Evolutionary conservation across 2,888 invertebrate species (phyloP), one percentile per base, ranked within the genome.

Genomic region (Mactromeris polynyma): DNA sequence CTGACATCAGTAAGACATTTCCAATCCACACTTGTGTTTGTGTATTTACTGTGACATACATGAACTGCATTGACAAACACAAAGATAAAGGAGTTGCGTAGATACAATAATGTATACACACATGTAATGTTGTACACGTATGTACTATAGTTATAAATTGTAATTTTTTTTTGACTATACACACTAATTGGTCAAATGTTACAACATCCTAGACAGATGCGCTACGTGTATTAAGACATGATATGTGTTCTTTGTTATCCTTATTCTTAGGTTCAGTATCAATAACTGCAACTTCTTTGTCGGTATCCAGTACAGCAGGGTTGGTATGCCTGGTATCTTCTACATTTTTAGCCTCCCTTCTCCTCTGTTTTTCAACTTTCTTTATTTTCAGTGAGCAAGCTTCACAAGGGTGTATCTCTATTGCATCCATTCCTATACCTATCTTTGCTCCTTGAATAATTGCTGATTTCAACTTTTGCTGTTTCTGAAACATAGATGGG

Each of bases 321-420:
- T 33, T 17, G 17, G 73, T 73, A 26, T 73, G 33, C 36, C 36
- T 0, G 9, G 2, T 33, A 17, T 26, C 26, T 31, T 36, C 36
- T 36, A 19, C 36, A 14, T 0, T 14, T 11, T 33, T 6, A 4
- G 64, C 40, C 14, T 26, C 1, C 26, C 33, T 46, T 51, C 46
- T n/a, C n/a, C n/a, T 86, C 51, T 81, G 17, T 3, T 46, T 19
- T 58, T 86, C 86, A 7, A 31, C 11, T 31, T 40, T 31, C 3
- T 73, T 40, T 2, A 86, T 77, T 31, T 81, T 81, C 40, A 31
- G 21, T 7, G 58, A 42, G 42, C 85, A 85, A 9, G 85, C 80
- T 17, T 80, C 64, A 69, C 81, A 85, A n/a, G 85, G 85, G 3
- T 85, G 58, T 26, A 86, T 86, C 26, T 81, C 81, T 26, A 81